These are phyloP conservation scores for Coilia nasus DNA, from an alignment of 2,797 vertebrate species.

Conservation along the genomic window DNA sequence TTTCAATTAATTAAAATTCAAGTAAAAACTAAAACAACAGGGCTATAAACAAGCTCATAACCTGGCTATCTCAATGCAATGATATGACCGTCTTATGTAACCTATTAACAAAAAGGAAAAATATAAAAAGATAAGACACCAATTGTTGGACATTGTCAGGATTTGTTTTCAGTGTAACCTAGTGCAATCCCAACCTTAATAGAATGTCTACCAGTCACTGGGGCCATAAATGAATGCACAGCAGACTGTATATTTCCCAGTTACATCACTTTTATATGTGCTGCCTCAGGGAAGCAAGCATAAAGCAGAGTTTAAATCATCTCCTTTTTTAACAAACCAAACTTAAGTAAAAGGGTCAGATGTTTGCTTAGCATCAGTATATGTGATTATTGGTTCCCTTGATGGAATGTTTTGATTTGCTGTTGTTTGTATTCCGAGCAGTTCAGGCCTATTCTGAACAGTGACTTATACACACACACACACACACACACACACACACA, in stretches of 20 bases:
- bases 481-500: no score
- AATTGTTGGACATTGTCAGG: background rate
- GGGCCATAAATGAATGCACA: slow-evolving; percentile 46
- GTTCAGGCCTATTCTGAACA: slow-evolving; percentile 27
- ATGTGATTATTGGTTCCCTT: slow-evolving; percentile 42
- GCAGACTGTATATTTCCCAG: slow-evolving; percentile 51
- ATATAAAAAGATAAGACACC: slow-evolving; percentile 37
- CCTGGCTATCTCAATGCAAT: slow-evolving; percentile 40
- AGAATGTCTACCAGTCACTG: slow-evolving; percentile 47
- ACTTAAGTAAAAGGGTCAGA: slow-evolving; percentile 54
- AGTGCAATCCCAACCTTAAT: background rate
- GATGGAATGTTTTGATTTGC: slow-evolving; percentile 50
- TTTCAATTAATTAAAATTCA: no score
- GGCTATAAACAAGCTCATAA: slow-evolving; percentile 38
- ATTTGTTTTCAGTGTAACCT: background rate
- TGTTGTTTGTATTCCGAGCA: slow-evolving; percentile 36
- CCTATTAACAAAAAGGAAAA: background rate
- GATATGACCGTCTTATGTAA: slow-evolving; percentile 43
- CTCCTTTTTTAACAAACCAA: slow-evolving; percentile 49
- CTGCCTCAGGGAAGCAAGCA: slow-evolving; percentile 48
- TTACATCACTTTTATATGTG: slow-evolving; percentile 56
- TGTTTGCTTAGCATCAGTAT: slow-evolving; percentile 49
- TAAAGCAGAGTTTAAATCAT: slow-evolving; percentile 60
- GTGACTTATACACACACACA: background rate
- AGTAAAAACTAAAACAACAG: slow-evolving; percentile 48